Base-by-base conservation (phyloP, 2,797 vertebrate genomes). In the Chromobotia macracanthus region DNA sequence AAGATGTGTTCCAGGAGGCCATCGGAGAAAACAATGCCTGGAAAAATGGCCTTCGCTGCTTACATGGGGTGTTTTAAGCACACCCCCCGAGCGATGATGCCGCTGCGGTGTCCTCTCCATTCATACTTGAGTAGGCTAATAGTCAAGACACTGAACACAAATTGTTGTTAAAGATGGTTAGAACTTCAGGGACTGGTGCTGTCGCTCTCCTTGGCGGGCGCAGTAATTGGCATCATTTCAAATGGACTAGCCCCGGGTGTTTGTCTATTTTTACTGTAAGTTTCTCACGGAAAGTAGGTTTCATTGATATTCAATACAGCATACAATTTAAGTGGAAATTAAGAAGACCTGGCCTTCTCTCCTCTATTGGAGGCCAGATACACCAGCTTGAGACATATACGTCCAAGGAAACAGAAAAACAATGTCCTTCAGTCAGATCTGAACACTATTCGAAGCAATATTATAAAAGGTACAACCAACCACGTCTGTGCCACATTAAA, bases 271-370 rank as follows among this genome's bases (percentile, higher is more conserved):
- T 84, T 79, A 79, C 75, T 55, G 64, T 75, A 77, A 13, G n/a
- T 41, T 73, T 80, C 65, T 56, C 68, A 46, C 19, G 9, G 51
- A 83, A 82, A 80, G 10, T 50, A 72, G 58, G 31, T 64, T 72
- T 81, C 72, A 83, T 72, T 84, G 81, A 83, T 80, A 84, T 85
- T 80, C 78, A 80, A 35, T 55, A 65, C 83, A 50, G 61, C 78
- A 67, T 41, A 19, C 55, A 56, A 80, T 75, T 82, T 53, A 61
- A 66, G 19, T 69, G 76, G 67, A 82, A 79, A 71, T 35, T 16
- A 61, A 25, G 56, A 51, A 60, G 50, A 48, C 72, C 53, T 68
- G 61, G 38, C 38, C 23, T 10, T 19, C 50, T 81, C 58, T 80
- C 56, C 77, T 53, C 66, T 13, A 46, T 70, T 11, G 12, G 38